These are phyloP conservation scores for Desmophyllum pertusum DNA, from an alignment of 92 coral and sea anemone genomes.

Conservation along the genomic window DNA sequence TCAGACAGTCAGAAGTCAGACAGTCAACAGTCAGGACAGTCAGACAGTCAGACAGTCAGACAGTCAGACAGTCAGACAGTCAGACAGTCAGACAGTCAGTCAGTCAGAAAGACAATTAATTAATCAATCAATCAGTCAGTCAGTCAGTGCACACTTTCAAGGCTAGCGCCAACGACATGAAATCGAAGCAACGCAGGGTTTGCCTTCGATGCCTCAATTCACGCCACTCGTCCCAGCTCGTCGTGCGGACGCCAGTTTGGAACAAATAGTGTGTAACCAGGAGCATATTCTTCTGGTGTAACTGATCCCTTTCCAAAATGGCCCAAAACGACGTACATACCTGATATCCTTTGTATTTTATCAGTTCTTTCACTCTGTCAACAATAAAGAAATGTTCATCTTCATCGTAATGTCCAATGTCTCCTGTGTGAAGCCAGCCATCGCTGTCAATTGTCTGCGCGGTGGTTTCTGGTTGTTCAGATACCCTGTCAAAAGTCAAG, in stretches of 20 bases:
- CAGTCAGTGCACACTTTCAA: background rate
- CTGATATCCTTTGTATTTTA: constrained; percentile 95
- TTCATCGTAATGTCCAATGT: constrained; percentile 86
- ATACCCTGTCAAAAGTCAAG: constrained; percentile 58
- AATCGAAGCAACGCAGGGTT: background rate
- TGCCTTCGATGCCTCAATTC: background rate
- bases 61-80: too few relatives aligned
- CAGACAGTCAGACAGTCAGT: too few relatives aligned
- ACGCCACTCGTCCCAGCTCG: background rate
- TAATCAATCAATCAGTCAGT: too few relatives aligned
- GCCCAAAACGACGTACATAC: constrained; percentile 38
- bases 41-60: too few relatives aligned
- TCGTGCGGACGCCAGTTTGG: background rate
- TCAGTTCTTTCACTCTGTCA: constrained; percentile 88
- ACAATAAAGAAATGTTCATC: constrained; percentile 83
- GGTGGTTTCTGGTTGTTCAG: constrained; percentile 85
- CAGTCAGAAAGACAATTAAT: too few relatives aligned
- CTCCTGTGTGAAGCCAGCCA: constrained; percentile 95
- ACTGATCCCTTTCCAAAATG: background rate
- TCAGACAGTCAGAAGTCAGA: too few relatives aligned
- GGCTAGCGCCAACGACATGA: background rate
- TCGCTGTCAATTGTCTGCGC: constrained; percentile 69
- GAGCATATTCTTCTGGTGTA: background rate
- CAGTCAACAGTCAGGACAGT: too few relatives aligned
- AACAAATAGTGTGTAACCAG: background rate